Base-by-base conservation (phyloP, 2,113 vertebrate species). In the Callithrix jacchus region DNA sequence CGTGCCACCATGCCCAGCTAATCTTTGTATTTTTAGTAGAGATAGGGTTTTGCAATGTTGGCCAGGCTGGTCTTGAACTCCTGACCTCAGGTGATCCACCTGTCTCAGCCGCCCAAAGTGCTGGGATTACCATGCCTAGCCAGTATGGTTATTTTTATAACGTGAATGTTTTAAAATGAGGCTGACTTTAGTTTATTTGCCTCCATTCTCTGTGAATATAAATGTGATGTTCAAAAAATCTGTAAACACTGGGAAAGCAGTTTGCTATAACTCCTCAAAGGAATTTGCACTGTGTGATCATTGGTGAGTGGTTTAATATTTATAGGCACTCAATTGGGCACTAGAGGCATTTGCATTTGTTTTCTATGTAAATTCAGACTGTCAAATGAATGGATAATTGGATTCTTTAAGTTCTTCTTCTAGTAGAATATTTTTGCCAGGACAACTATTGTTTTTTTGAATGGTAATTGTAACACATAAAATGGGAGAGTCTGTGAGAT, bases 61-160 rank as follows among this genome's bases (percentile, higher is more conserved):
- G 12, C 25, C 27, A 64, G 61, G 61, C 12, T 32, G 61, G 11
- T 64, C 61, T 64, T 13, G 11, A 64, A 30, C 12, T 32, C 27
- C 61, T 64, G 27, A 30, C 61, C 61, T 64, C 27, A 52, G 52
- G 27, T 64, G 61, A 30, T 13, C 61, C 5, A 2, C 61, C 27
- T 64, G 27, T 27, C 25, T 64, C 12, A 0, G 27, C 27, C 61
- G 30, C 61, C 61, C 12, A 64, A 64, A 64, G 61, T 14, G 61
- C 61, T 64, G 61, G 12, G 61, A 64, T 32, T 64, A 64, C 27
- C 2, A 13, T 13, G 27, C 61, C 61, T 2, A 1, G 61, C 61
- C 1, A 99, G 99, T 99, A 98, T 27, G 79, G 0, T 1, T 58
- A 54, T 27, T 96, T 71, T 81, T 79, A 61, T 82, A 32, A 79